These are phyloP conservation scores for Myanophis thanlyinensis DNA, from an alignment of 2,113 vertebrate species.

Conservation along the genomic window DNA sequence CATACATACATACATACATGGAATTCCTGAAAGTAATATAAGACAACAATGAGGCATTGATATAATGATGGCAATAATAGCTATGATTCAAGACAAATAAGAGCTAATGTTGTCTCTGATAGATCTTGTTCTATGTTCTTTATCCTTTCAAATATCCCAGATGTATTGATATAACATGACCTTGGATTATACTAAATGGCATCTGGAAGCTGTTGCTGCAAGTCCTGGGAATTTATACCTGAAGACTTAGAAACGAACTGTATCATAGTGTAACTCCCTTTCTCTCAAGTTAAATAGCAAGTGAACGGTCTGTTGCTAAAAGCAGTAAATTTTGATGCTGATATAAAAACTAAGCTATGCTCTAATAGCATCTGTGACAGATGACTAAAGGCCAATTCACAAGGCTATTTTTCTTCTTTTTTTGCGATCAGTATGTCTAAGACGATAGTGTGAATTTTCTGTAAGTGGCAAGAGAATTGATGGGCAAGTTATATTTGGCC, in stretches of 20 bases:
- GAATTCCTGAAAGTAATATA: neutral
- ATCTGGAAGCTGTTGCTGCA: neutral
- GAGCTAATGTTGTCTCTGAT: neutral
- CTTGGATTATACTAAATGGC: neutral
- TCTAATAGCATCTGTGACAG: constrained; percentile 58
- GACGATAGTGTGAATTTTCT: neutral
- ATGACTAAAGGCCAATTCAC: constrained; percentile 21
- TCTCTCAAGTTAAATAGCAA: constrained; percentile 48
- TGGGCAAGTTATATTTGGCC: constrained; percentile 31
- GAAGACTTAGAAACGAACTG: neutral
- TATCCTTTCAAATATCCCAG: neutral
- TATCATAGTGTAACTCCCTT: neutral
- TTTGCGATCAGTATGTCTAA: neutral
- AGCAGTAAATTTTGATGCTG: constrained; percentile 52
- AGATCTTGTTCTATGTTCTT: neutral
- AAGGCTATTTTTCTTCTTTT: neutral
- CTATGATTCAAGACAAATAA: neutral
- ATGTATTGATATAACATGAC: neutral
- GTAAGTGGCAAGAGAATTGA: constrained; percentile 53
- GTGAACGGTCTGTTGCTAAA: constrained; percentile 47
- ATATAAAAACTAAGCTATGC: constrained; percentile 53
- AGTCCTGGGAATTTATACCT: neutral
- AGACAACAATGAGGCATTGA: neutral
- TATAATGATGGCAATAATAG: neutral
- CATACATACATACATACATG: neutral